Base-by-base conservation (phyloP, 2,888 invertebrate species). In the Rapana venosa region DNA sequence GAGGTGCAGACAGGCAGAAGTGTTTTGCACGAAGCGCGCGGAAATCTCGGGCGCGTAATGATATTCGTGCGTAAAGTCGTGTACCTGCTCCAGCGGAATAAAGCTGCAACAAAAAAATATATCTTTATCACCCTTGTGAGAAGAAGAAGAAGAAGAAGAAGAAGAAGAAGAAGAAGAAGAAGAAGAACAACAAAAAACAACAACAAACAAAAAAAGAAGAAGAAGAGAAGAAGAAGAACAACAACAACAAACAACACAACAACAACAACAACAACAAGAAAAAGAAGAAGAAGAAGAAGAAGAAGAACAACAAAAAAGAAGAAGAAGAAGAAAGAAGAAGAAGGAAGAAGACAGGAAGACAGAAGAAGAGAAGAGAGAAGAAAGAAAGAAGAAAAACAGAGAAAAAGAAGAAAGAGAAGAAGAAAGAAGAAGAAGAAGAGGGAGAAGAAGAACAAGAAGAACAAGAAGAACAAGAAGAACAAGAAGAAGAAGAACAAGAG, bases 51-150 rank as follows among this genome's bases (percentile, higher is more conserved):
- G 88, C 15, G 90, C 81, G 87, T 84, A 70, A 6, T 56, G 90
- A 56, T 90, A 87, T 30, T 88, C 87, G 88, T 92, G 92, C 20
- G 91, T 83, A n/a, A 74, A 87, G 85, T 92, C 92, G 66, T 90
- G 90, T 2, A 91, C 87, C 66, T 91, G 92, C 35, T 92, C 92
- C 70, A 92, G 87, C 92, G 87, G 47, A 89, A 89, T 70, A 92
- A 90, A 0, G 90, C 92, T 92, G 91, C 0, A 85, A 56, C 6
- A 22, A 47, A n/a, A 81, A 77, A 66, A 66, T 0, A 35, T 1
- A 35, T 56, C 8, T 2, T 58, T 84, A n/a, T 83, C 35, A 8
- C 8, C 8, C 8, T 5, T 8, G 8, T 47, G 13, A 61, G 8
- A 15, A 58, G 58, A 58, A 15, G 15, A 15, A 58, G 58, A 58